phyloP scores from a whole-genome alignment of 2,888 invertebrate genomes.

The Itoplectis maculator region DNA sequence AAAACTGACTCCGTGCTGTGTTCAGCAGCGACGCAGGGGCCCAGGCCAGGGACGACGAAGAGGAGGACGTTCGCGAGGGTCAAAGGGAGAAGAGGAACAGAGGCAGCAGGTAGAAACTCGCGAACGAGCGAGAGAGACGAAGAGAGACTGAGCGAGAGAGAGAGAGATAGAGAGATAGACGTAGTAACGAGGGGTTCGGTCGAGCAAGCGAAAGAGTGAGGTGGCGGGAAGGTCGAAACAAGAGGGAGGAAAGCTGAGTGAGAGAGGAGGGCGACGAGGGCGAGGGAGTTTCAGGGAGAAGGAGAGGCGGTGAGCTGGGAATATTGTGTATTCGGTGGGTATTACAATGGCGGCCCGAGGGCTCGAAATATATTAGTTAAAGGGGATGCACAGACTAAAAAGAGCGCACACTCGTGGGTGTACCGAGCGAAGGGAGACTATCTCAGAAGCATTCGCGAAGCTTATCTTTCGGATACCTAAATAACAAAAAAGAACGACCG shows the following conservation, averaged over 20 bases:
- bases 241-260: slow-evolving; percentile 50
- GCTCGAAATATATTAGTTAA: slow-evolving; percentile 79
- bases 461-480: slow-evolving; percentile 1
- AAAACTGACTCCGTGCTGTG: slow-evolving; percentile 75
- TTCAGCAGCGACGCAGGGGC: slow-evolving; percentile 41
- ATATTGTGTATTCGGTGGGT: slow-evolving; percentile 78
- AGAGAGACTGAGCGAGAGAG: slow-evolving; percentile 45
- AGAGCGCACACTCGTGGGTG: slow-evolving; percentile 21
- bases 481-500: not conserved
- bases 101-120: slow-evolving; percentile 35
- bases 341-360: slow-evolving; percentile 76
- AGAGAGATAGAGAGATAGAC: slow-evolving; percentile 40
- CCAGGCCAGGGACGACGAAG: slow-evolving; percentile 44
- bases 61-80: slow-evolving; percentile 61
- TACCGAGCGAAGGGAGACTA: not conserved
- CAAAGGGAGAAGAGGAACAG: slow-evolving; percentile 42
- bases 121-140: not conserved
- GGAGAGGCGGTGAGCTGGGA: slow-evolving; percentile 70
- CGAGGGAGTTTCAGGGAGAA: slow-evolving; percentile 47
- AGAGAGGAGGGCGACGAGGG: slow-evolving; percentile 51
- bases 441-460: slow-evolving; percentile 5
- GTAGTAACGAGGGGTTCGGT: slow-evolving; percentile 58
- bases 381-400: slow-evolving; percentile 76
- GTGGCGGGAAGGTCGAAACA: slow-evolving; percentile 57
- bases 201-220: slow-evolving; percentile 62